Evolutionary conservation across 37 sponge, comb jelly and placozoan species (phyloP).

Genomic region (Mnemiopsis leidyi): DNA sequence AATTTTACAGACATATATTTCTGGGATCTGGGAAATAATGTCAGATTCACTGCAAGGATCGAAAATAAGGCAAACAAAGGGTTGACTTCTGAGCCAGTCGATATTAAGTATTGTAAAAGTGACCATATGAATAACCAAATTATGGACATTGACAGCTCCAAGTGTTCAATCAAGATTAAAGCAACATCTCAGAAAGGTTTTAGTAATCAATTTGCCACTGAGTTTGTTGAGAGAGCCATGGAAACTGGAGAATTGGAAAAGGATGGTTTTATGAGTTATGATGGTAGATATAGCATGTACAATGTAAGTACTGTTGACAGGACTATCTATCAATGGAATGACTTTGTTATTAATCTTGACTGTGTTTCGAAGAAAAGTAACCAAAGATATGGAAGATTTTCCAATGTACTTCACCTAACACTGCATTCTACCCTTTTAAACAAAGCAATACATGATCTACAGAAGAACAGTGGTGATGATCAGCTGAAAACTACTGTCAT

Average conservation of each 20-base stretch:
- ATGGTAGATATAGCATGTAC: not conserved
- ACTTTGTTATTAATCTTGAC: not conserved
- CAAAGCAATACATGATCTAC: not conserved
- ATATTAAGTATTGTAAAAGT: not conserved
- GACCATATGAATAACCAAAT: not conserved
- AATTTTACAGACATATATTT: not conserved
- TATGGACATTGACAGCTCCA: not conserved
- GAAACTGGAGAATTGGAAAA: not conserved
- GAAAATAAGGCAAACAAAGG: no score
- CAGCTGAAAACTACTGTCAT: not conserved
- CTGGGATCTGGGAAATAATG: not conserved
- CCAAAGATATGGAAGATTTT: not conserved
- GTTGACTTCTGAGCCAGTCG: not conserved
- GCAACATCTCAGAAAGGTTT: not conserved
- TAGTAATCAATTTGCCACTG: not conserved
- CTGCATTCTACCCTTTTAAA: not conserved
- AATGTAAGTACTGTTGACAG: not conserved
- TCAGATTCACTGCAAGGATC: not conserved
- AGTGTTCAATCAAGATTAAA: not conserved
- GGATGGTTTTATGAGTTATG: not conserved
- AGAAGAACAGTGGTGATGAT: not conserved
- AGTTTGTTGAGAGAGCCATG: not conserved
- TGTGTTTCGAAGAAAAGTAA: not conserved
- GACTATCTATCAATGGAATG: not conserved
- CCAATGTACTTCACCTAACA: not conserved